Percentiles rank a stretch among this genome's conserved stretches.
Conservation (phyloP, 2,888 invertebrate genomes). For the Torymus aiolomorphi region DNA sequence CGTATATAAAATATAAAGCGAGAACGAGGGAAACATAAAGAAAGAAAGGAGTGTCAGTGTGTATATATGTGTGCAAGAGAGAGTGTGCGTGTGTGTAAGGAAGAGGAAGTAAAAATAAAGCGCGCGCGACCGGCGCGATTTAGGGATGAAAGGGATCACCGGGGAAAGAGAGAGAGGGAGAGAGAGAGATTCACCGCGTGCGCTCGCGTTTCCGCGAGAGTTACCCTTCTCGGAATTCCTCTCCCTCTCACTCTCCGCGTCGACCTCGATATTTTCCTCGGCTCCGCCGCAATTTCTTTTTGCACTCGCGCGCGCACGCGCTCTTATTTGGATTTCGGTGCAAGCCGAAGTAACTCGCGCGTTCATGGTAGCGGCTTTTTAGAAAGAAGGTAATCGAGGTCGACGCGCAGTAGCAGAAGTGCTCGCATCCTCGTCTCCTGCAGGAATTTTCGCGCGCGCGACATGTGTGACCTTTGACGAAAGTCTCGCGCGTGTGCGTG, state of each 20-base stretch:
- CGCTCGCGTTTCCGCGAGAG: not conserved
- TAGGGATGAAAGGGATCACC: constrained; percentile 43
- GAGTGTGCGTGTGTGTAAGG: too few species aligned
- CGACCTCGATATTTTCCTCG: constrained; percentile 31
- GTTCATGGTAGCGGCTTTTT: not conserved
- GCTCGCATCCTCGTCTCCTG: not conserved
- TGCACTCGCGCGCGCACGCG: not conserved
- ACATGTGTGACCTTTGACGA: constrained; percentile 3
- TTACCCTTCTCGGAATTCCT: not conserved
- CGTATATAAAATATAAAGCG: constrained; percentile 13
- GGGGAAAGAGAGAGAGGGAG: constrained; percentile 1
- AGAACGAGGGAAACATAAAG: not conserved
- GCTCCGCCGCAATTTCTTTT: not conserved
- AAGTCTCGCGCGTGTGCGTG: not conserved
- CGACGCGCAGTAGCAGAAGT: not conserved
- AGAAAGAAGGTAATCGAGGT: constrained; percentile 12
- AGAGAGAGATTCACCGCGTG: not conserved
- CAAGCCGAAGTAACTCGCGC: not conserved
- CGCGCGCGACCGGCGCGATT: constrained; percentile 31
- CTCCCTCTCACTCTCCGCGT: not conserved
- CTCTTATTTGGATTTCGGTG: constrained; percentile 10
- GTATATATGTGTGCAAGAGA: too few species aligned
- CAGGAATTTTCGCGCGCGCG: constrained; percentile 1
- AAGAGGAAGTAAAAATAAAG: constrained; percentile 33
- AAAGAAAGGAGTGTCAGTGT: not conserved